Evolutionary conservation across 2,888 invertebrate species (phyloP).

Genomic region (Platycheirus albimanus): DNA sequence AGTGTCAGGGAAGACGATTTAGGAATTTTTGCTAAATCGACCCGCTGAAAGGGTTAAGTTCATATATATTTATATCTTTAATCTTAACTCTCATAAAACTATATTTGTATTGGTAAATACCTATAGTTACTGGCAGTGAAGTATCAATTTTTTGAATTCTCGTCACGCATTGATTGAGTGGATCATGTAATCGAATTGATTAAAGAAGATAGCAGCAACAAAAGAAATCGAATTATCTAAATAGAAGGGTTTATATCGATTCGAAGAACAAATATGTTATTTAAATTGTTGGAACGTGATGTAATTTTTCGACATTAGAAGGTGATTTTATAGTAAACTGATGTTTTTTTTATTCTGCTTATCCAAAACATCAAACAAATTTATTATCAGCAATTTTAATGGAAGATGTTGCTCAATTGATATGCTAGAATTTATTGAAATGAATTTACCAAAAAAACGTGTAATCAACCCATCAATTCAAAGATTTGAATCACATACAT

Average conservation of each 20-base stretch:
- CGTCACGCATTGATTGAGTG: constrained; percentile 16
- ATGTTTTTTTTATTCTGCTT: too few relatives aligned
- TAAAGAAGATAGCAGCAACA: constrained; percentile 4
- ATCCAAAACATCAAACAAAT: too few relatives aligned
- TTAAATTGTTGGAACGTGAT: too few relatives aligned
- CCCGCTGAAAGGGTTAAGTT: background rate
- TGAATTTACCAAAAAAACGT: too few relatives aligned
- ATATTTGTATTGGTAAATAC: constrained; percentile 1
- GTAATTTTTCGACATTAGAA: too few relatives aligned
- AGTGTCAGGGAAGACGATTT: background rate
- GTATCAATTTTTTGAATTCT: constrained; percentile 20
- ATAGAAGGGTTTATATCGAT: background rate
- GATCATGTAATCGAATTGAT: constrained; percentile 17
- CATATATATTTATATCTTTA: constrained; percentile 11
- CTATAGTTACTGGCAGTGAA: background rate
- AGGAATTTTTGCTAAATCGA: background rate
- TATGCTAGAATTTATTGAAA: too few relatives aligned
- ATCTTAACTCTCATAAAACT: constrained; percentile 11
- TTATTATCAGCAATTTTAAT: too few relatives aligned
- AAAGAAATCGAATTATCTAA: constrained; percentile 4
- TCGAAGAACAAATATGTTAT: too few relatives aligned
- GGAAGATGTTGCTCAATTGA: too few relatives aligned
- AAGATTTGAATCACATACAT: too few relatives aligned
- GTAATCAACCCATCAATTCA: too few relatives aligned
- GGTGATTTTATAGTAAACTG: too few relatives aligned